Percentiles rank a stretch among this genome's conserved stretches.
Evolutionary conservation across 1,140 invertebrate species (phyloP).

Genomic region (Rhyzopertha dominica): DNA sequence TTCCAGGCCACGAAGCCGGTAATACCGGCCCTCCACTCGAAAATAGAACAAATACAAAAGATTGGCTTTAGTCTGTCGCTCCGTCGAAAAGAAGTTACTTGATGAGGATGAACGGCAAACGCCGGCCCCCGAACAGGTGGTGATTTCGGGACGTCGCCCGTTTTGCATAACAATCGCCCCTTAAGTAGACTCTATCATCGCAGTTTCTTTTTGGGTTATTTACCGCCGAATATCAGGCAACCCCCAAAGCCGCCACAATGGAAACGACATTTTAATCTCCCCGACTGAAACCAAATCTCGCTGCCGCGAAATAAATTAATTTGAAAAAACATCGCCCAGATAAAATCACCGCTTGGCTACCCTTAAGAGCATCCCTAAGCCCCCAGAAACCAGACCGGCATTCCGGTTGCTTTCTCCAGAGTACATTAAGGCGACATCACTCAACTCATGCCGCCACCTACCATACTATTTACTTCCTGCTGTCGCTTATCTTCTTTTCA

Average conservation of each 20-base stretch:
- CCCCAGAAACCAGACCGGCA: no score
- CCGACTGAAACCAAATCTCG: constrained; percentile 19
- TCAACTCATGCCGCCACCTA: constrained; percentile 19
- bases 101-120: constrained; percentile 45
- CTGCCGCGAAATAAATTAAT: constrained; percentile 37
- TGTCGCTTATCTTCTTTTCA: constrained; percentile 31
- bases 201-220: constrained; percentile 43
- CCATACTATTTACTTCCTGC: constrained; percentile 26
- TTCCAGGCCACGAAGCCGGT: constrained; percentile 41
- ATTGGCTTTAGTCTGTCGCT: constrained; percentile 42
- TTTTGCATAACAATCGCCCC: constrained; percentile 46
- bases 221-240: constrained; percentile 44
- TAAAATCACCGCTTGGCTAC: no score
- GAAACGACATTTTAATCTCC: constrained; percentile 40
- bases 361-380: no score
- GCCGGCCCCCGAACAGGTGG: constrained; percentile 37
- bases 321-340: constrained; percentile 34
- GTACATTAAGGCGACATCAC: not conserved
- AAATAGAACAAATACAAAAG: constrained; percentile 46
- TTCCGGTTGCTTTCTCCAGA: not conserved
- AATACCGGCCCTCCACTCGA: constrained; percentile 33
- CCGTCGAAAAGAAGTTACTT: constrained; percentile 35
- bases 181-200: constrained; percentile 42
- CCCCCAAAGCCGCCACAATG: constrained; percentile 42
- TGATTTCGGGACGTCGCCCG: constrained; percentile 38